Evolutionary conservation across 2,797 vertebrate species (phyloP).

Genomic region (Pitangus sulphuratus): DNA sequence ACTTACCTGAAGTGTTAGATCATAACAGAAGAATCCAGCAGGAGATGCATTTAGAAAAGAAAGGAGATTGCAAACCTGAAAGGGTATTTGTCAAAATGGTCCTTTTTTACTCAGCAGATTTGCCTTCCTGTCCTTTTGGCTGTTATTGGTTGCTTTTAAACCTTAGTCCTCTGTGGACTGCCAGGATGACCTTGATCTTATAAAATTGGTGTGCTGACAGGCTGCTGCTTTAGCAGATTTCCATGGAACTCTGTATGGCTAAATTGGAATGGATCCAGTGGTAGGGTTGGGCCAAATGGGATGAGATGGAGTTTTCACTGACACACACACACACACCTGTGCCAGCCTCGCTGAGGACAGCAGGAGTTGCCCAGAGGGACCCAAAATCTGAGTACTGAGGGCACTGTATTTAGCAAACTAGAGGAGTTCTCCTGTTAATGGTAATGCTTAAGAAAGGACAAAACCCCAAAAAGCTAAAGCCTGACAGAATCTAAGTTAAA

Average conservation of each 20-base stretch:
- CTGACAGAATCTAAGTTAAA: neutral
- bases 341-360: neutral
- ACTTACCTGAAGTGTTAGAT: neutral
- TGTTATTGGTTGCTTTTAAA: slow-evolving; percentile 4
- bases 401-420: neutral
- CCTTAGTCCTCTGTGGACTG: neutral
- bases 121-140: neutral
- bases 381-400: neutral
- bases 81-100: neutral
- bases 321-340: neutral
- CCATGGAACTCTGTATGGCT: neutral
- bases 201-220: neutral
- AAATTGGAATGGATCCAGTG: neutral
- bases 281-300: slow-evolving; percentile 2
- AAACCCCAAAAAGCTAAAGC: neutral
- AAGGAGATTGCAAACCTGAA: neutral
- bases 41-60: neutral
- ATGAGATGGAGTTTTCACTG: neutral
- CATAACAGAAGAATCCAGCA: neutral
- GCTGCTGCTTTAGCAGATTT: slow-evolving; percentile 28
- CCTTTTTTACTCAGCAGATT: neutral
- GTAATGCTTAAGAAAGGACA: neutral
- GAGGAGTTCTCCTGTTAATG: neutral
- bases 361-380: neutral
- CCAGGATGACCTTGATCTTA: slow-evolving; percentile 17